Evolutionary conservation across 2,797 vertebrate genomes (phyloP).

Genomic region (Semaprochilodus insignis): DNA sequence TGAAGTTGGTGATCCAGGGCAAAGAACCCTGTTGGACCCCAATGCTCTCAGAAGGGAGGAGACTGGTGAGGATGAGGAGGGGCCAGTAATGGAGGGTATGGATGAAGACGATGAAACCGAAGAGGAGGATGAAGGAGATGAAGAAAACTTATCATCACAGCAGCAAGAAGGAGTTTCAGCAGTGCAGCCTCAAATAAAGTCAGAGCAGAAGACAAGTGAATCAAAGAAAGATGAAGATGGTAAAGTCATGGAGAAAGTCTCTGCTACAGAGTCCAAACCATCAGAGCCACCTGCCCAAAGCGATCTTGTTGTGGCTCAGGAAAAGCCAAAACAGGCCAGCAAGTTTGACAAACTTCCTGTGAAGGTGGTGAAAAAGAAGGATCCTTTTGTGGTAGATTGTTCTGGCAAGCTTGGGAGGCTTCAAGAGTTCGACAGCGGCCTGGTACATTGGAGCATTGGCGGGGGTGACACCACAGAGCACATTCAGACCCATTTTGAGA

Average conservation of each 20-base stretch:
- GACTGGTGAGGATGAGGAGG: slow-evolving; percentile 79
- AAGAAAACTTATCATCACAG: slow-evolving; percentile 61
- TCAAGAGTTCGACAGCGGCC: slow-evolving; percentile 96
- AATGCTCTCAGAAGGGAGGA: slow-evolving; percentile 84
- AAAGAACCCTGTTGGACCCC: slow-evolving; percentile 93
- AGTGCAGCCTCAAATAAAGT: slow-evolving; percentile 73
- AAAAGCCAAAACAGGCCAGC: slow-evolving; percentile 89
- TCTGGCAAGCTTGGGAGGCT: slow-evolving; percentile 87
- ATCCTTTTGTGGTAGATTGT: slow-evolving; percentile 89
- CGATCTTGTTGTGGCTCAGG: slow-evolving; percentile 76
- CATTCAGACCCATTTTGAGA: slow-evolving; percentile 98
- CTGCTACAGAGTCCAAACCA: slow-evolving; percentile 75
- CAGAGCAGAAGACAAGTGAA: slow-evolving; percentile 64
- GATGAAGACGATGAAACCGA: slow-evolving; percentile 83
- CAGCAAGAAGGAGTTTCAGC: slow-evolving; percentile 70
- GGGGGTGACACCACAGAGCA: slow-evolving; percentile 98
- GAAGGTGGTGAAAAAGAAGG: slow-evolving; percentile 92
- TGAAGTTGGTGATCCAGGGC: slow-evolving; percentile 96
- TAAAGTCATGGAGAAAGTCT: slow-evolving; percentile 74
- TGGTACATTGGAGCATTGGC: slow-evolving; percentile 96
- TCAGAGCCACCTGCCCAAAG: slow-evolving; percentile 50
- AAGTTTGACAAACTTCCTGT: slow-evolving; percentile 98
- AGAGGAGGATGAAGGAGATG: slow-evolving; percentile 79
- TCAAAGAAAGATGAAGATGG: slow-evolving; percentile 69
- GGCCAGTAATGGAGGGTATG: slow-evolving; percentile 70